Percentiles rank a stretch among this genome's conserved stretches.
Evolutionary conservation across 2,888 invertebrate species (phyloP).

Genomic region (Ischnura elegans): DNA sequence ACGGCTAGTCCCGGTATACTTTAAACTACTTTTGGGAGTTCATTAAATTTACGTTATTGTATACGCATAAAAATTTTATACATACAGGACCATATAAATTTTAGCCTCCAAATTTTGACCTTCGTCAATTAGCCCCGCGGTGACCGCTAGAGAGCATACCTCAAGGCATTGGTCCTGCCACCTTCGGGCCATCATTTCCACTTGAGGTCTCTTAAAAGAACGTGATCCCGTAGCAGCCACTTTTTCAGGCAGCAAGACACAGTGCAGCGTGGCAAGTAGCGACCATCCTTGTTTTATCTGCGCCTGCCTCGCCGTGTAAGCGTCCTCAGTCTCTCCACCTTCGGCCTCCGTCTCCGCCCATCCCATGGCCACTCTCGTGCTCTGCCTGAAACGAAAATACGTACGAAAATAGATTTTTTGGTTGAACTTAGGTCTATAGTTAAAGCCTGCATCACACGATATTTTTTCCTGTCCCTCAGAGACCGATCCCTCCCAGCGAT

Average conservation of each 20-base stretch:
- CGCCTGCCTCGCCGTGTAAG: conserved; percentile 91
- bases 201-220: conserved; percentile 95
- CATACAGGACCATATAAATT: too few relatives aligned
- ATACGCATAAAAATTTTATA: too few relatives aligned
- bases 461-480: too few relatives aligned
- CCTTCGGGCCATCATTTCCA: conserved; percentile 97
- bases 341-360: conserved; percentile 82
- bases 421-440: too few relatives aligned
- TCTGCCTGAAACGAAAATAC: conserved; percentile 73
- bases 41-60: too few relatives aligned
- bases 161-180: conserved; percentile 99
- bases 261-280: conserved; percentile 95
- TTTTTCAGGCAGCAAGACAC: conserved; percentile 96
- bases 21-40: too few relatives aligned
- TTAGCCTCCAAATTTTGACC: too few relatives aligned
- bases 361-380: conserved; percentile 80
- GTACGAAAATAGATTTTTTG: neutral
- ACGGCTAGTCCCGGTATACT: too few relatives aligned
- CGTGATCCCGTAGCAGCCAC: conserved; percentile 86
- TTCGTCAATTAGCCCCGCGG: too few relatives aligned
- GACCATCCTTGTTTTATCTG: conserved; percentile 98
- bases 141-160: too few relatives aligned
- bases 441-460: neutral
- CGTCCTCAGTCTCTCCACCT: conserved; percentile 90
- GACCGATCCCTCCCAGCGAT: too few relatives aligned